Conservation (phyloP, 2,888 invertebrate species). For the Brenthis daphne region DNA sequence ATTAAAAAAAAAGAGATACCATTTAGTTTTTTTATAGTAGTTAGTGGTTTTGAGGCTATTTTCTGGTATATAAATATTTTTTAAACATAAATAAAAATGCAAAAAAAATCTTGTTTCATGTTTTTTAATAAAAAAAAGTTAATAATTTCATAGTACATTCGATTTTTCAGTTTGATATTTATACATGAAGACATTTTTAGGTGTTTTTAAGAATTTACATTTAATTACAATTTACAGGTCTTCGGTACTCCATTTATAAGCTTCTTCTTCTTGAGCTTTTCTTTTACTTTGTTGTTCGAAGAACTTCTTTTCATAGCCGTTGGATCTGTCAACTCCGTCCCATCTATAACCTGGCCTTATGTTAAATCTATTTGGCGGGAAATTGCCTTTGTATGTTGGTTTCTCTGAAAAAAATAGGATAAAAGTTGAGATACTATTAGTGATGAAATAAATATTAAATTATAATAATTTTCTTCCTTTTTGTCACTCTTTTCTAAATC, state of each 20-base stretch:
- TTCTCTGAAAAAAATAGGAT: slow-evolving; percentile 68
- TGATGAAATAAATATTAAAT: slow-evolving; percentile 20
- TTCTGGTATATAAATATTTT: no score
- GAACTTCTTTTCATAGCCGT: slow-evolving; percentile 96
- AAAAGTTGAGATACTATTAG: neutral
- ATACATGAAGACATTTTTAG: no score
- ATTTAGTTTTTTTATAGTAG: no score
- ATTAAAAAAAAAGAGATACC: neutral
- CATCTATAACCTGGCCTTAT: slow-evolving; percentile 97
- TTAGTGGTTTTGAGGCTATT: no score
- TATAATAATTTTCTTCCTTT: neutral
- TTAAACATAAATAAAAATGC: no score
- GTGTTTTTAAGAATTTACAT: no score
- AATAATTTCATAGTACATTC: no score
- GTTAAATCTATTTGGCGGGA: slow-evolving; percentile 94
- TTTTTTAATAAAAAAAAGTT: no score
- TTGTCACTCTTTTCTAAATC: no score
- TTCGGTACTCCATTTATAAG: slow-evolving; percentile 96
- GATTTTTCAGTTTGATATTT: no score
- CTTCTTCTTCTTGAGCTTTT: slow-evolving; percentile 90
- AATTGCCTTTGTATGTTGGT: slow-evolving; percentile 91
- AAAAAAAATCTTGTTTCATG: no score
- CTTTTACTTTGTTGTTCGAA: slow-evolving; percentile 89
- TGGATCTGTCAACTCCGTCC: slow-evolving; percentile 99
- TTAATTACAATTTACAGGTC: slow-evolving; percentile 70